Conservation (phyloP, 2,797 vertebrate genomes). For the Hoplostethus atlanticus region DNA sequence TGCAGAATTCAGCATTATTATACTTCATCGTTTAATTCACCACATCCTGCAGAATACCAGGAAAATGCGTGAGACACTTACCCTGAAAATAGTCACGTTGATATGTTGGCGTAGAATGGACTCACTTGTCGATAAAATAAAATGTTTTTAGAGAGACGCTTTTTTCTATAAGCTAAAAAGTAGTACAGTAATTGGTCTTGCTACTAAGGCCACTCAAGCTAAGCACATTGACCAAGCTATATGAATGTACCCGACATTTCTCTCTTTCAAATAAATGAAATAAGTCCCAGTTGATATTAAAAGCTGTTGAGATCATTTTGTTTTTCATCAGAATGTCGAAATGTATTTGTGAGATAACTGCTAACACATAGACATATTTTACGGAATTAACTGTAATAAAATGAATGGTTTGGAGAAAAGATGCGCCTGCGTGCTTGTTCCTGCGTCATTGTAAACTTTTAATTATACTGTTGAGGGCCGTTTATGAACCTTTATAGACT, state of each 20-base stretch:
- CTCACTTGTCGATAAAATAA: conserved; percentile 29
- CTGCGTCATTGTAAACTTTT: conserved; percentile 80
- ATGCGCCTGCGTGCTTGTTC: conserved; percentile 70
- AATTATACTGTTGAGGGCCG: conserved; percentile 77
- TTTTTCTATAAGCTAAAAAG: conserved; percentile 34
- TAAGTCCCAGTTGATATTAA: conserved; percentile 63
- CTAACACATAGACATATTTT: conserved; percentile 43
- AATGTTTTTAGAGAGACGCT: conserved; percentile 28
- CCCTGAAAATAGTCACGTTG: conserved; percentile 23
- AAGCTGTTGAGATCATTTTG: conserved; percentile 53
- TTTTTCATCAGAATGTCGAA: conserved; percentile 47
- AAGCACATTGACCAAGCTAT: conserved; percentile 37
- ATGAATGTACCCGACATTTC: conserved; percentile 44
- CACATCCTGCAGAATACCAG: conserved; percentile 3
- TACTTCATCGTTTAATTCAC: conserved; percentile 25
- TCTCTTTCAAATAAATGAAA: conserved; percentile 53
- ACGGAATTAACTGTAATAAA: conserved; percentile 70
- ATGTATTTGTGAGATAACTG: conserved; percentile 51
- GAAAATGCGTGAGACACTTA: conserved; percentile 1
- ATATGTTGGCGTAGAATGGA: conserved; percentile 4
- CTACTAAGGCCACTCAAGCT: conserved; percentile 34
- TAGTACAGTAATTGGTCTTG: conserved; percentile 37
- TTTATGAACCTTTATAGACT: conserved; percentile 77
- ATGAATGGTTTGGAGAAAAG: conserved; percentile 64
- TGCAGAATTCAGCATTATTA: conserved; percentile 23